Conservation (phyloP, 2,888 invertebrate genomes). For the Cepaea hortensis region DNA sequence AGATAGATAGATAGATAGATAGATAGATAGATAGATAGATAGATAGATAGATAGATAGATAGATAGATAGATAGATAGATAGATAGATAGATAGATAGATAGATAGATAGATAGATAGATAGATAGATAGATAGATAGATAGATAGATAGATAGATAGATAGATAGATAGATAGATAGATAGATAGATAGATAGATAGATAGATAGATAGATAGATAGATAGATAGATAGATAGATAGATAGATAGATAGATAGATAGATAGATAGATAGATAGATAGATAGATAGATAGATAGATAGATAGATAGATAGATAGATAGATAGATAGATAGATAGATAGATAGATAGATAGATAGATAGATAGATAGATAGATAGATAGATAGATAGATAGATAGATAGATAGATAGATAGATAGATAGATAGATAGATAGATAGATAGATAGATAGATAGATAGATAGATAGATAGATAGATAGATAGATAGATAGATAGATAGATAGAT, state of each 20-base stretch:
- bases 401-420: conserved; percentile 19
- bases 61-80: background rate
- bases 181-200: background rate
- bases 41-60: background rate
- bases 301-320: background rate
- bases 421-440: conserved; percentile 19
- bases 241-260: background rate
- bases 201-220: background rate
- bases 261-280: background rate
- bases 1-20: background rate
- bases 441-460: conserved; percentile 19
- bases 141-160: background rate
- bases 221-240: background rate
- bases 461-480: conserved; percentile 19
- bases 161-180: background rate
- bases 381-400: conserved; percentile 8
- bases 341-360: background rate
- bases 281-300: background rate
- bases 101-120: background rate
- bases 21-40: background rate
- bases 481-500: conserved; percentile 19
- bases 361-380: background rate
- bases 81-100: conserved; percentile 19
- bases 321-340: background rate
- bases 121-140: background rate